Evolutionary conservation across 2,888 invertebrate genomes (phyloP).

Genomic region (Pachycephus smyrnensis): DNA sequence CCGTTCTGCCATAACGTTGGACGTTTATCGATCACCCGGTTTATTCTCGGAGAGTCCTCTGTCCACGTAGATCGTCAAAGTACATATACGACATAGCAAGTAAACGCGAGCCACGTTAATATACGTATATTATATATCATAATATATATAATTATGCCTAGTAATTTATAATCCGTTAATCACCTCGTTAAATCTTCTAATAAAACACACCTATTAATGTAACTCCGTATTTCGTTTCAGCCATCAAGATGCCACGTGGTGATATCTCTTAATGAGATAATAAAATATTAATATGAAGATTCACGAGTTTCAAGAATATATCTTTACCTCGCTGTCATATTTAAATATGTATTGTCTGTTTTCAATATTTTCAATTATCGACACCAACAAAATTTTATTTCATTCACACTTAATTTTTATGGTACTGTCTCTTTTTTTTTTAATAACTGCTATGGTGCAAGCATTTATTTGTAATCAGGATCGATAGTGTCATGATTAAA

Average conservation of each 20-base stretch:
- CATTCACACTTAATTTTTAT: too few species aligned
- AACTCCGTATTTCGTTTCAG: not conserved
- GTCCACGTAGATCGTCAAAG: not conserved
- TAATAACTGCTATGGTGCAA: not conserved
- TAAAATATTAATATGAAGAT: not conserved
- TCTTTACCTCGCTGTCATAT: not conserved
- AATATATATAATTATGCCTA: not conserved
- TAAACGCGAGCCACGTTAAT: not conserved
- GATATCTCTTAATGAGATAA: not conserved
- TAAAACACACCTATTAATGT: not conserved
- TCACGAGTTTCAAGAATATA: not conserved
- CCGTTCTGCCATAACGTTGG: not conserved
- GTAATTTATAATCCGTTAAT: not conserved
- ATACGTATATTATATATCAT: not conserved
- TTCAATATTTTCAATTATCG: not conserved
- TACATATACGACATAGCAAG: too few species aligned
- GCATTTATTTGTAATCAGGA: not conserved
- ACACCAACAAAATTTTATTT: not conserved
- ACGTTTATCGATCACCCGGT: not conserved
- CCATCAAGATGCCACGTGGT: not conserved
- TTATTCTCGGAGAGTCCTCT: not conserved
- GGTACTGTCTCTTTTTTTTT: too few species aligned
- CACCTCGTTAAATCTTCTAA: not conserved
- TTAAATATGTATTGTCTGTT: not conserved
- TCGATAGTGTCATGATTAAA: not conserved